Conservation (phyloP, 2,888 invertebrate species). For the Melangyna quadrimaculata region DNA sequence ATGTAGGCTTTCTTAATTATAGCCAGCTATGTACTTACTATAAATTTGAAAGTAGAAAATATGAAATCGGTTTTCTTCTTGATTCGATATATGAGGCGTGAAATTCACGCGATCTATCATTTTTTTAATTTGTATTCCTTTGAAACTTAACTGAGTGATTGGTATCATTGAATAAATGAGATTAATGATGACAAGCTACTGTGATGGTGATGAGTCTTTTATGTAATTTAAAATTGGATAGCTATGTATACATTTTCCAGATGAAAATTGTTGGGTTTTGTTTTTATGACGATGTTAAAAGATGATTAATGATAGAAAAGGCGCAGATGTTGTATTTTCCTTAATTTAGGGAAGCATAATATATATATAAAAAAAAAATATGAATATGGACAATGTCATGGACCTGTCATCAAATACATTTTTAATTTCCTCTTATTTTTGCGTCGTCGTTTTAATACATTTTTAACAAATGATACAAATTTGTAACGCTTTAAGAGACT, state of each 20-base stretch:
- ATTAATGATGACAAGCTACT: conserved; percentile 27
- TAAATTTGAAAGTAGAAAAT: conserved; percentile 24
- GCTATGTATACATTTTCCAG: neutral
- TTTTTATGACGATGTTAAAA: neutral
- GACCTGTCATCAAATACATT: neutral
- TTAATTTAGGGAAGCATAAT: neutral
- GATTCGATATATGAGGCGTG: conserved; percentile 39
- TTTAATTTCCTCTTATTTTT: conserved; percentile 31
- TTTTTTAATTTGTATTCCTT: neutral
- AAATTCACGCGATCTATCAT: conserved; percentile 51
- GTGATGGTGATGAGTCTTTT: conserved; percentile 19
- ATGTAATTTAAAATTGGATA: neutral
- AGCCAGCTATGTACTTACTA: too few relatives aligned
- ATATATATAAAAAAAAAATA: neutral
- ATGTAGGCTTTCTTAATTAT: neutral
- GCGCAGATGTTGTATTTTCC: neutral
- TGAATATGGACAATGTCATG: neutral
- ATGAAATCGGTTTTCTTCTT: conserved; percentile 17
- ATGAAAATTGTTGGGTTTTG: neutral
- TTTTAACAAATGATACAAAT: too few relatives aligned
- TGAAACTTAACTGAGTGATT: conserved; percentile 2
- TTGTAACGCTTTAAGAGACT: too few relatives aligned
- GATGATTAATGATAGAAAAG: neutral
- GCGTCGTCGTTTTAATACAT: too few relatives aligned
- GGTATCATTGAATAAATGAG: conserved; percentile 32